Conservation (phyloP, 2,797 vertebrate genomes). For the Thalassophryne amazonica region DNA sequence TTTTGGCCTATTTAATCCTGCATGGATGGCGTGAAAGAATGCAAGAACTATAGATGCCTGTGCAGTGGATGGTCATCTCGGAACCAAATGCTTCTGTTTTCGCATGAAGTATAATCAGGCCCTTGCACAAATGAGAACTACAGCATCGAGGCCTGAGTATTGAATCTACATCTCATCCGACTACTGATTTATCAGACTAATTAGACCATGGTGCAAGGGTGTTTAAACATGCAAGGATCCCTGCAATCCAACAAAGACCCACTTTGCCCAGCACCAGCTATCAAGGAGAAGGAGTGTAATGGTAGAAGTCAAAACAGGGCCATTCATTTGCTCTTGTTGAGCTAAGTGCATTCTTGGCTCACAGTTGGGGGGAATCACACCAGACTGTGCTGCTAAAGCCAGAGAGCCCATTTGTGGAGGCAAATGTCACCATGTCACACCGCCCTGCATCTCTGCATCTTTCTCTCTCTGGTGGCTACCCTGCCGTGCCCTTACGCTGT, state of each 20-base stretch:
- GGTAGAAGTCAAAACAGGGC: conserved; percentile 87
- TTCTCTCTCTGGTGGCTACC: conserved; percentile 70
- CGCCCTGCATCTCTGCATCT: conserved; percentile 82
- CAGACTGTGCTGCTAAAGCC: conserved; percentile 86
- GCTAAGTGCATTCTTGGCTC: conserved; percentile 98
- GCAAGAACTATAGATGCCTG: too few species aligned
- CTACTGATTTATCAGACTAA: conserved; percentile 70
- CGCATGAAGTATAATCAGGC: too few species aligned
- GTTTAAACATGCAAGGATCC: conserved; percentile 71
- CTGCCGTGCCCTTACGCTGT: conserved; percentile 62
- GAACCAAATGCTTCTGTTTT: too few species aligned
- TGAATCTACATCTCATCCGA: conserved; percentile 63
- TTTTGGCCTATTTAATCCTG: too few species aligned
- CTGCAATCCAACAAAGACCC: conserved; percentile 71
- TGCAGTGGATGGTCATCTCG: too few species aligned
- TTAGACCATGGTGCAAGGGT: conserved; percentile 68
- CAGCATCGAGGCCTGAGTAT: conserved; percentile 39
- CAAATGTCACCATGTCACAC: conserved; percentile 86
- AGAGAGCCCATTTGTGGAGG: conserved; percentile 92
- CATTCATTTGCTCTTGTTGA: conserved; percentile 90
- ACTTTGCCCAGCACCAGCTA: conserved; percentile 75
- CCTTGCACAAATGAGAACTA: conserved; percentile 43
- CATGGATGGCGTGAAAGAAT: too few species aligned
- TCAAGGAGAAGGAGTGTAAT: conserved; percentile 79
- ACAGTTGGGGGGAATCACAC: conserved; percentile 80